Conservation (phyloP, 2,113 vertebrate species). For the Sorex araneus region DNA sequence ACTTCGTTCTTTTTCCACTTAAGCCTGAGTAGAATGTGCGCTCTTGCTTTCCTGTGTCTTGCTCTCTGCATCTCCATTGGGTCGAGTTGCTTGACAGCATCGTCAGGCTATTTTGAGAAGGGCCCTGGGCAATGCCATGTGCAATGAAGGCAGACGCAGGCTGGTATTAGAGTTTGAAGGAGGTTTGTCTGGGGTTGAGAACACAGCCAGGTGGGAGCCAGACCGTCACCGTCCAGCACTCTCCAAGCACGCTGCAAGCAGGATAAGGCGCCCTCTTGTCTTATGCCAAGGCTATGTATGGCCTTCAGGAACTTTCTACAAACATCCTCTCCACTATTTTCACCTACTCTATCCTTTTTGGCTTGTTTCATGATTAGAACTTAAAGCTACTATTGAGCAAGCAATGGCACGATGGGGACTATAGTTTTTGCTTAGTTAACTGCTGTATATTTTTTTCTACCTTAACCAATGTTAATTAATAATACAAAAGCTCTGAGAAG, state of each 20-base stretch:
- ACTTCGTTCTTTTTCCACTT: neutral
- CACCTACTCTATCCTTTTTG: neutral
- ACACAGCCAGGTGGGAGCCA: no score
- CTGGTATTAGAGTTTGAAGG: neutral
- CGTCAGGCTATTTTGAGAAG: neutral
- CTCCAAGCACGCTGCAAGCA: neutral
- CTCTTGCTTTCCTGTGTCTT: neutral
- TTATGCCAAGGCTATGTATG: neutral
- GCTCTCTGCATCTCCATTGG: neutral
- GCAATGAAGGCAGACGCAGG: neutral
- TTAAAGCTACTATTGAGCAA: neutral
- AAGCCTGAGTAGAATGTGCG: neutral
- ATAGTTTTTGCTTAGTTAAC: neutral
- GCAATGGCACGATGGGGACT: neutral
- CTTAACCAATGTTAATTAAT: neutral
- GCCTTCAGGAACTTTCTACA: neutral
- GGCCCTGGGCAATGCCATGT: neutral
- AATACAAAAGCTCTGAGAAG: neutral
- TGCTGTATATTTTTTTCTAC: fast-evolving
- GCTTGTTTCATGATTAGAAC: neutral
- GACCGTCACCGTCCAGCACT: no score
- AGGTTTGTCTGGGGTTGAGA: neutral
- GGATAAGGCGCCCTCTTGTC: neutral
- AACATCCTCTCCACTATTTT: neutral
- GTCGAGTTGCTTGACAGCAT: neutral